phyloP scores from a whole-genome alignment of 2,888 invertebrate genomes.

The Agrochola lychnidis region DNA sequence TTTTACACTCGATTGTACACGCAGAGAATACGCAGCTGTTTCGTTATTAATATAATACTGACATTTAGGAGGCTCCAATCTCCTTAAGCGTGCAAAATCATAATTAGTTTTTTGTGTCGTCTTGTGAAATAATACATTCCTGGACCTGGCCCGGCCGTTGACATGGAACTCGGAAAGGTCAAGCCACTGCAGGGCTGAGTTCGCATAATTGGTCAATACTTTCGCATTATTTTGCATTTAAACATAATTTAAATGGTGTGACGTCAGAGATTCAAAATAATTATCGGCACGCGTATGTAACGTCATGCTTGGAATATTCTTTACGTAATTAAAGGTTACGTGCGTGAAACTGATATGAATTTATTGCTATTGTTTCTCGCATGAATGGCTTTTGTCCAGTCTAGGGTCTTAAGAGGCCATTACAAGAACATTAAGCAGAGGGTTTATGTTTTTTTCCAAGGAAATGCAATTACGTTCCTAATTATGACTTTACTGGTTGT shows the following conservation, averaged over 20 bases:
- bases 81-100: constrained; percentile 68
- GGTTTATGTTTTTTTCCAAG: constrained; percentile 29
- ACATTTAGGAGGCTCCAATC: constrained; percentile 64
- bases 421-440: constrained; percentile 25
- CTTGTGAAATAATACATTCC: constrained; percentile 71
- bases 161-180: constrained; percentile 81
- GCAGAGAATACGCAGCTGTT: constrained; percentile 33
- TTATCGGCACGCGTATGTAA: constrained; percentile 72
- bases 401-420: constrained; percentile 38
- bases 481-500: constrained; percentile 25
- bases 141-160: constrained; percentile 73
- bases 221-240: constrained; percentile 73
- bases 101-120: constrained; percentile 72
- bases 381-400: constrained; percentile 61
- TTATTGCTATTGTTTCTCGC: constrained; percentile 57
- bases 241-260: constrained; percentile 74
- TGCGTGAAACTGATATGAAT: constrained; percentile 61
- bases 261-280: constrained; percentile 75
- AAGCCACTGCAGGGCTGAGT: constrained; percentile 69
- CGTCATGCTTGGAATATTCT: constrained; percentile 68
- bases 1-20: constrained; percentile 37
- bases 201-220: constrained; percentile 73
- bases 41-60: constrained; percentile 60
- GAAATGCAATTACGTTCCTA: constrained; percentile 23
- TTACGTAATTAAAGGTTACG: constrained; percentile 71